A percentile compares a stretch with the other conserved stretches of the same genome.
Conservation (phyloP, 2,797 vertebrate species). For the Brachymystax lenok region DNA sequence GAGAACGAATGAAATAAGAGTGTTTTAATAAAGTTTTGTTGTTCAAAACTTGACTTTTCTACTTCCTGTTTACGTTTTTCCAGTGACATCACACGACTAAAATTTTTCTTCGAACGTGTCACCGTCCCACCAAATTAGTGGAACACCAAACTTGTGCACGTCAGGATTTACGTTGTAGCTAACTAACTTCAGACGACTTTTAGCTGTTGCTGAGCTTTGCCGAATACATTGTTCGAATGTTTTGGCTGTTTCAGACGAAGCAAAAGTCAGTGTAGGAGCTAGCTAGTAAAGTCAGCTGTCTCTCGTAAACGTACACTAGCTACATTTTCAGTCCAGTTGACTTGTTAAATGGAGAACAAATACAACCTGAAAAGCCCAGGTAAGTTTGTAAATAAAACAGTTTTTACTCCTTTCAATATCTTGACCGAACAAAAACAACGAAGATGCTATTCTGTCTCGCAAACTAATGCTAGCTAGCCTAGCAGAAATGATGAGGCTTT, state of each 20-base stretch:
- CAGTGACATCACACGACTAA: constrained; percentile 50
- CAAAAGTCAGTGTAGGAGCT: neutral
- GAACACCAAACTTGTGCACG: constrained; percentile 24
- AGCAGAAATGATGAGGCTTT: neutral
- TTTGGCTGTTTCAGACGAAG: neutral
- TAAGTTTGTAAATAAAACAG: constrained; percentile 38
- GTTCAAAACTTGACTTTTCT: constrained; percentile 11
- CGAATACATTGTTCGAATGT: constrained; percentile 2
- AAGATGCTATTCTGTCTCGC: neutral
- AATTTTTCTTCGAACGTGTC: constrained; percentile 26
- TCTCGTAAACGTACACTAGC: neutral
- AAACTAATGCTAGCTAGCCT: neutral
- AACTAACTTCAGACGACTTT: neutral
- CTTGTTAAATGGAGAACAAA: constrained; percentile 72
- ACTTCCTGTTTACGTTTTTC: constrained; percentile 73
- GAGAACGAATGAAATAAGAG: neutral
- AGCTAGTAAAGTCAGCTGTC: neutral
- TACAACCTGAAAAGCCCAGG: constrained; percentile 82
- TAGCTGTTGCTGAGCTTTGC: neutral
- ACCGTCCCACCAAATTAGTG: constrained; percentile 28
- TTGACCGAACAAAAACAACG: neutral
- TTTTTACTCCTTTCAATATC: neutral
- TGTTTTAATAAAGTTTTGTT: constrained; percentile 31
- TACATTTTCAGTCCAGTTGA: neutral
- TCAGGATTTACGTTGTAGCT: neutral